These are phyloP conservation scores for Condylostylus longicornis DNA, from an alignment of 1,140 invertebrate genomes.

Conservation along the genomic window DNA sequence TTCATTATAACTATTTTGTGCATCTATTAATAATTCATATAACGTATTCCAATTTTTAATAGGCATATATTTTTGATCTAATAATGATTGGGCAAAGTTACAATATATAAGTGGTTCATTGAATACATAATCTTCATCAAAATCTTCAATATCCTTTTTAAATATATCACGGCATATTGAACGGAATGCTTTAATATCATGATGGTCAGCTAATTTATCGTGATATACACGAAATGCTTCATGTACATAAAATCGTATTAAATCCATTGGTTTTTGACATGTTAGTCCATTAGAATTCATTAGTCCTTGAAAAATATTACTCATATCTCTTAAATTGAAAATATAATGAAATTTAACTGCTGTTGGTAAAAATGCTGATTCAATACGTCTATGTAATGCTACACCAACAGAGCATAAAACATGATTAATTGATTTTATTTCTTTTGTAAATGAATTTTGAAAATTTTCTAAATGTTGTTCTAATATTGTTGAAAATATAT, in stretches of 20 bases:
- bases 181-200: conserved; percentile 59
- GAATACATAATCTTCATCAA: conserved; percentile 51
- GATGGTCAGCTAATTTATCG: conserved; percentile 72
- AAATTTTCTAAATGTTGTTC: conserved; percentile 57
- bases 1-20: conserved; percentile 71
- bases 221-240: conserved; percentile 80
- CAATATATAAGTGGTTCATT: conserved; percentile 72
- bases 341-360: conserved; percentile 92
- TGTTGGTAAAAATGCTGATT: conserved; percentile 70
- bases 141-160: conserved; percentile 75
- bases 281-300: conserved; percentile 31
- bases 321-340: conserved; percentile 85
- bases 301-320: conserved; percentile 66
- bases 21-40: conserved; percentile 63
- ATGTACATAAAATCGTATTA: conserved; percentile 77
- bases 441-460: conserved; percentile 47
- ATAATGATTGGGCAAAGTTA: conserved; percentile 82
- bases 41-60: conserved; percentile 58
- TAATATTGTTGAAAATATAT: conserved; percentile 76
- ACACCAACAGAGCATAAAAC: conserved; percentile 62
- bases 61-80: conserved; percentile 82
- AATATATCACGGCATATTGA: conserved; percentile 63
- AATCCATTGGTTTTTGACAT: conserved; percentile 48
- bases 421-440: conserved; percentile 43
- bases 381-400: conserved; percentile 59